Evolutionary conservation across 2,113 vertebrate genomes (phyloP), one percentile per base, ranked within the genome.

Genomic region (Lichenostomus cassidix): DNA sequence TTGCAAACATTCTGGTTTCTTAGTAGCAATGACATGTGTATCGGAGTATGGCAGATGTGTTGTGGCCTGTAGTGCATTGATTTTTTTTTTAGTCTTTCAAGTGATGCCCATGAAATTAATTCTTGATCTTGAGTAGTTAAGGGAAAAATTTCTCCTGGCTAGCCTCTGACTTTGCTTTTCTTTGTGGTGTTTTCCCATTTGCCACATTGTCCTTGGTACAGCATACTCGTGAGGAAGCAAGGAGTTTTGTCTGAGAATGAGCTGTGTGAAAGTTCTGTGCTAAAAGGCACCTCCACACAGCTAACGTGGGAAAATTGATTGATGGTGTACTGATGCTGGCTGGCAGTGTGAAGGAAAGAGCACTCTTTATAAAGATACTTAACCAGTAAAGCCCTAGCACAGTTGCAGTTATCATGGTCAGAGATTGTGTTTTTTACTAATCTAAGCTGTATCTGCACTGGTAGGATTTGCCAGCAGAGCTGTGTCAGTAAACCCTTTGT

Each of bases 401-500:
- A 44, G 25, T 21, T 89, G 71, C 50, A 73, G 69, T 74, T 90
- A 41, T 1, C 18, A 2, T 28, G 63, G 50, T 90, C 42, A 55
- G 75, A 78, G 44, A 10, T 35, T 58, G 76, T 70, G 33, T 3
- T 24, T 87, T 87, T 92, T 44, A 44, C 41, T 81, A 47, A 39
- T 87, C 35, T 28, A 58, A 90, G 70, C 49, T 89, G 17, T 69
- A 79, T 82, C 53, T 91, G 79, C 17, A 22, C 25, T 77, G 31
- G 25, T 35, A 39, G 88, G 83, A 79, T 92, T 94, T 90, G 28
- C 41, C 41, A 73, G 17, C 71, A 83, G 59, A 86, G 55, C 71
- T 90, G 82, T 90, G 90, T 95, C 90, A 92, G 88, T 83, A 85
- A 88, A 83, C 31, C 16, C 31, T 93, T 83, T 83, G 64, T 89